phyloP scores from a whole-genome alignment of 1,140 invertebrate genomes.

The Ptiloglossa arizonensis region DNA sequence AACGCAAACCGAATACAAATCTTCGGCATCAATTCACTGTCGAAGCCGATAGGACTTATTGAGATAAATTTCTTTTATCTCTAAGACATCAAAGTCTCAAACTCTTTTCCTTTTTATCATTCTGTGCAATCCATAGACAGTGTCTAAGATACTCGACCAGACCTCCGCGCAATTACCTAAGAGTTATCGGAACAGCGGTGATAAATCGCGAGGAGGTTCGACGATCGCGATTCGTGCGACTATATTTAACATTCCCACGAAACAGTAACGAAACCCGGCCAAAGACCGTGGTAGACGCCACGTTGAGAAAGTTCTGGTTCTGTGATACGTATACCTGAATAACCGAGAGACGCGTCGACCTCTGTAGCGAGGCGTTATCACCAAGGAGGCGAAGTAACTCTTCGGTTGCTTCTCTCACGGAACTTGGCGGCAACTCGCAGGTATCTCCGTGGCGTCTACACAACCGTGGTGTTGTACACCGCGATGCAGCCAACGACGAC shows the following conservation, averaged over 20 bases:
- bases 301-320: background rate
- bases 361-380: conserved; percentile 30
- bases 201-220: background rate
- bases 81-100: no score
- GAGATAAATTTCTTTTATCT: no score
- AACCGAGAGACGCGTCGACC: conserved; percentile 18
- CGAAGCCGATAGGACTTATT: no score
- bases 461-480: conserved; percentile 19
- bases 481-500: conserved; percentile 47
- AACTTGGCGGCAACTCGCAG: conserved; percentile 48
- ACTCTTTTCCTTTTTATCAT: no score
- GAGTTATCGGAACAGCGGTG: background rate
- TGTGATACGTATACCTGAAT: conserved; percentile 17
- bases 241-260: background rate
- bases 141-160: no score
- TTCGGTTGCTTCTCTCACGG: conserved; percentile 18
- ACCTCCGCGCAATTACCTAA: background rate
- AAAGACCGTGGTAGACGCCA: background rate
- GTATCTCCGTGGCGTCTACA: conserved; percentile 26
- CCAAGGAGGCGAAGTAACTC: conserved; percentile 34
- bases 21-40: no score
- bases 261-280: conserved; percentile 5
- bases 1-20: no score
- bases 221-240: background rate
- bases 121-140: no score